Percentiles rank a stretch among this genome's conserved stretches.
Conservation (phyloP, 1,140 invertebrate genomes). For the Drosophila tsacasi region DNA sequence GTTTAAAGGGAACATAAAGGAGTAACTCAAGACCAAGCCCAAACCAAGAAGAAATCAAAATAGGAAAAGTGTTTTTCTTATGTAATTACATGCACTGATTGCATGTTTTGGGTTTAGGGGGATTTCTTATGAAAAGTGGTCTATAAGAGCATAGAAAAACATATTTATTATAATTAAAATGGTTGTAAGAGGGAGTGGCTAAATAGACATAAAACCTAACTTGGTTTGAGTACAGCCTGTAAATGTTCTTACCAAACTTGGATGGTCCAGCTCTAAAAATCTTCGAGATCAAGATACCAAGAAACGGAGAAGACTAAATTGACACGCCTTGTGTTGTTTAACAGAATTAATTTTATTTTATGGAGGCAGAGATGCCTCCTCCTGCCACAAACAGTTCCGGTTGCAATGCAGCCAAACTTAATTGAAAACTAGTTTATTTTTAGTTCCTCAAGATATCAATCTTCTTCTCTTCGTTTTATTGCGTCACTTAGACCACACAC, state of each 20-base stretch:
- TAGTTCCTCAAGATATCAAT: slow-evolving; percentile 3
- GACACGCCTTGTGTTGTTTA: no score
- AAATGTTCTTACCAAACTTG: neutral
- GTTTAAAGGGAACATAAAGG: slow-evolving; percentile 14
- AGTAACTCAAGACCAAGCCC: slow-evolving; percentile 5
- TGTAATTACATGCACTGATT: slow-evolving; percentile 36
- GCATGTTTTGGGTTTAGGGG: slow-evolving; percentile 1
- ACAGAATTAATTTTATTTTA: neutral
- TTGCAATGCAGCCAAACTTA: neutral
- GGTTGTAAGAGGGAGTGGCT: neutral
- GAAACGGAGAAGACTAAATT: neutral
- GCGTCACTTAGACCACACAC: slow-evolving; percentile 38
- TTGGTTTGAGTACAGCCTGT: neutral
- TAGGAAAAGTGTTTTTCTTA: slow-evolving; percentile 41
- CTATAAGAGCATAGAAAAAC: slow-evolving; percentile 19
- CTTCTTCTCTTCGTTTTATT: slow-evolving; percentile 25
- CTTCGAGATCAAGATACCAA: neutral
- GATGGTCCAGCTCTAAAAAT: neutral
- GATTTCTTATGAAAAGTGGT: slow-evolving; percentile 46
- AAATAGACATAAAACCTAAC: neutral
- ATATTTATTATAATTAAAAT: neutral
- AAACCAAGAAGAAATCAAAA: slow-evolving; percentile 18
- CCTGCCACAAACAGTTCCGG: neutral
- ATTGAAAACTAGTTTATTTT: slow-evolving; percentile 8
- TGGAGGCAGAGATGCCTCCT: neutral